Conservation (phyloP, 1,140 invertebrate species). For the Heterodera carotae region DNA sequence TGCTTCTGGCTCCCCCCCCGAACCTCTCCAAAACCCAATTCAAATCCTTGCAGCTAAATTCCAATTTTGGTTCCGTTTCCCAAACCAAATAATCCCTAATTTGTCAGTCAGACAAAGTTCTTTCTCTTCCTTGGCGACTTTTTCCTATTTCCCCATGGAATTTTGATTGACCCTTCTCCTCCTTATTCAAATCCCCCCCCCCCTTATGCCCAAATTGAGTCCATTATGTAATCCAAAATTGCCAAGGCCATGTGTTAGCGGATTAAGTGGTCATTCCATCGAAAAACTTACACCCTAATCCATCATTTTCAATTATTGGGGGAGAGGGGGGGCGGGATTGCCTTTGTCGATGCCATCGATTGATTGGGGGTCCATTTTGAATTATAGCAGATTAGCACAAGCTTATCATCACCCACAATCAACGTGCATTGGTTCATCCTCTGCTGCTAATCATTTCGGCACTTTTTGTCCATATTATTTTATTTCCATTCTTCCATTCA, state of each 20-base stretch:
- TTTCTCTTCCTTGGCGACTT: background rate
- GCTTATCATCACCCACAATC: background rate
- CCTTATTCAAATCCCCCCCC: background rate
- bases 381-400: background rate
- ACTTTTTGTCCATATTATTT: too few species aligned
- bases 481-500: background rate
- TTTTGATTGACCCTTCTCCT: background rate
- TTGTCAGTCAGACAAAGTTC: background rate
- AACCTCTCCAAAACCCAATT: background rate
- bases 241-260: background rate
- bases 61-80: background rate
- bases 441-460: background rate
- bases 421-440: background rate
- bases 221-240: background rate
- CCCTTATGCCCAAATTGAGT: background rate
- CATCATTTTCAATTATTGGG: slow-evolving; percentile 9
- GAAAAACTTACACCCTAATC: background rate
- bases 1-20: background rate
- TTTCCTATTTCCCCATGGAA: slow-evolving; percentile 7
- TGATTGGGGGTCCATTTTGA: background rate
- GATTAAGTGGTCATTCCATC: background rate
- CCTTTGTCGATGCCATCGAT: too few species aligned
- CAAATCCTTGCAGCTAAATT: background rate
- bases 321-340: too few species aligned
- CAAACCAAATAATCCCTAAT: too few species aligned